Evolutionary conservation across 2,888 invertebrate species (phyloP).

Genomic region (Orthosia gracilis): DNA sequence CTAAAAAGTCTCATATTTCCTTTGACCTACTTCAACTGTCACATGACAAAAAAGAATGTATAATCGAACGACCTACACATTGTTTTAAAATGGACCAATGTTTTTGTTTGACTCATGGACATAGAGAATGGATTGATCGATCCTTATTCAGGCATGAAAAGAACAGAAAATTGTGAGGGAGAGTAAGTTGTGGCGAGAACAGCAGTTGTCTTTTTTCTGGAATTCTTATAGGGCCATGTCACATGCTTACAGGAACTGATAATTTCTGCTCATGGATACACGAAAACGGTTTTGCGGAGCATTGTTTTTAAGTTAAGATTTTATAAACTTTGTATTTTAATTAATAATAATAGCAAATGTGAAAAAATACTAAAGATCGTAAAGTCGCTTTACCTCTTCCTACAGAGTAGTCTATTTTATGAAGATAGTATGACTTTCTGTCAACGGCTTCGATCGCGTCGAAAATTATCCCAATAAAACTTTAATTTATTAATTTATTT

Average conservation of each 20-base stretch:
- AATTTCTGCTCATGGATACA: neutral
- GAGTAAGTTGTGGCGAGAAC: too few species aligned
- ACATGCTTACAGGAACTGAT: too few species aligned
- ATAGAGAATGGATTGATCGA: neutral
- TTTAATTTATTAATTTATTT: too few species aligned
- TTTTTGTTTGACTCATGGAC: neutral
- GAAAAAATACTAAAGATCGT: neutral
- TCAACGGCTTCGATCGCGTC: too few species aligned
- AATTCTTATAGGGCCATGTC: neutral
- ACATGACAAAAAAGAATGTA: slow-evolving; percentile 17
- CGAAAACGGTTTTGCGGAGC: too few species aligned
- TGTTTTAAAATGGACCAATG: slow-evolving; percentile 25
- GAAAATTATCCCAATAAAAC: too few species aligned
- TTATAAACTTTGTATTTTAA: too few species aligned
- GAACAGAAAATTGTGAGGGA: too few species aligned
- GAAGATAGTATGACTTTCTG: neutral
- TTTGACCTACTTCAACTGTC: slow-evolving; percentile 30
- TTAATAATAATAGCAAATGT: neutral
- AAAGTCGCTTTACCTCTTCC: neutral
- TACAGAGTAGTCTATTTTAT: neutral
- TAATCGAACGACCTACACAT: neutral
- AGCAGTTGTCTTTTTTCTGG: neutral
- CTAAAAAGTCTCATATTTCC: too few species aligned
- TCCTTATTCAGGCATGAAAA: neutral
- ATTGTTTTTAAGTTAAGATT: too few species aligned